Evolutionary conservation across 2,113 vertebrate species (phyloP), one percentile per base, ranked within the genome.

Genomic region (Amphiprion percula): DNA sequence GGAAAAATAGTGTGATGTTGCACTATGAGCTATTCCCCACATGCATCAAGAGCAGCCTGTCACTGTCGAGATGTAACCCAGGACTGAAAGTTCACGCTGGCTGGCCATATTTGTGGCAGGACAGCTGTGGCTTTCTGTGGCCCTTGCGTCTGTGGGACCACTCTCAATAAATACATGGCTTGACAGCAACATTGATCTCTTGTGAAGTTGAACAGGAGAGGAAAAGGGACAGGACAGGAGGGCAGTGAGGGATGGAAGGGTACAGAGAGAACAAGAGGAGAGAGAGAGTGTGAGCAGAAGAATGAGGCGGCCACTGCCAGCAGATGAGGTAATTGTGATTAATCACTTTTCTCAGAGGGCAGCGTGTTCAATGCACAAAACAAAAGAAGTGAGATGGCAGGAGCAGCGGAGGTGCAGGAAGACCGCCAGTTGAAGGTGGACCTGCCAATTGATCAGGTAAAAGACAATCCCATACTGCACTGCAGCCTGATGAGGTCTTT

Each of bases 311-410:
- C 23, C 68, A 80, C 84, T 86, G 91, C 89, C 88, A 91, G 78
- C 71, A 37, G 79, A 80, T 84, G 83, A 88, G 74, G 89, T 94
- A 95, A 95, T 90, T 77, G 89, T 92, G 93, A 95, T 94, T 94
- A 93, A 94, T 94, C 83, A 46, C 90, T 90, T 88, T 92, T 88
- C 86, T 83, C 77, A 94, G 95, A 91, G 77, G 90, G 90, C 86
- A 87, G 91, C 19, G 74, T 94, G 87, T 94, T 94, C 86, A 87
- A 85, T 84, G 91, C 87, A 64, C 92, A 86, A 89, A 89, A 88
- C 81, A 90, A 84, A 89, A 92, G 88, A 52, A 92, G 83, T 47
- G 92, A 95, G 86, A 77, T 65, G 41, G 78, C 84, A 14, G 87
- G 85, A 80, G 91, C 90, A 0, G 69, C 28, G 4, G 93, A 93